These are phyloP conservation scores for Enoplolaimus lenunculus DNA, from an alignment of 2,888 invertebrate species.

Conservation along the genomic window DNA sequence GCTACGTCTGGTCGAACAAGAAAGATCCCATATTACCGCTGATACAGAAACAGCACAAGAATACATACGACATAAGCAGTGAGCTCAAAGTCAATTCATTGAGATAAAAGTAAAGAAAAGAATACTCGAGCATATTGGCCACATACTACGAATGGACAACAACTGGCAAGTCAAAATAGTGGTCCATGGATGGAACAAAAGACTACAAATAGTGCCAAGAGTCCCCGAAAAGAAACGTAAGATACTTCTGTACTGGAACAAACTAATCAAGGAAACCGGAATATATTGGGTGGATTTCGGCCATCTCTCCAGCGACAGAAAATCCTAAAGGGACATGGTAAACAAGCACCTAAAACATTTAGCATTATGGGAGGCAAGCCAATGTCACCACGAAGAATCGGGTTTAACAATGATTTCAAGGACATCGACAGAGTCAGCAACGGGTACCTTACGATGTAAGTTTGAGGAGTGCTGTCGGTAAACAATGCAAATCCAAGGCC, in stretches of 20 bases:
- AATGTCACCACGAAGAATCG: not conserved
- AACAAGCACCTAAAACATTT: not conserved
- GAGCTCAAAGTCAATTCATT: too few relatives aligned
- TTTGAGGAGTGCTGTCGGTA: too few relatives aligned
- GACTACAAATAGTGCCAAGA: not conserved
- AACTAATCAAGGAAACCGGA: not conserved
- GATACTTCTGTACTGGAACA: not conserved
- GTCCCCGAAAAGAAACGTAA: not conserved
- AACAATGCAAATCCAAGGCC: too few relatives aligned
- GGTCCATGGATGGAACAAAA: not conserved
- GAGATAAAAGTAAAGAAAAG: not conserved
- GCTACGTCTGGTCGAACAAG: not conserved
- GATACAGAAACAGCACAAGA: not conserved
- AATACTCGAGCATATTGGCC: not conserved
- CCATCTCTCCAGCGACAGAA: not conserved
- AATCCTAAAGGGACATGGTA: not conserved
- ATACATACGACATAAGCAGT: too few relatives aligned
- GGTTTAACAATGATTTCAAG: too few relatives aligned
- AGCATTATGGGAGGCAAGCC: not conserved
- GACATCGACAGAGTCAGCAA: too few relatives aligned
- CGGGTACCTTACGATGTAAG: too few relatives aligned
- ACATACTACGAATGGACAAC: not conserved
- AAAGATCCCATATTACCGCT: not conserved
- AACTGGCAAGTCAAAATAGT: not conserved
- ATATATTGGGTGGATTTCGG: not conserved